A percentile compares a stretch with the other conserved stretches of the same genome.
Conservation (phyloP, 1,140 invertebrate species). For the Sycobia sp. region DNA sequence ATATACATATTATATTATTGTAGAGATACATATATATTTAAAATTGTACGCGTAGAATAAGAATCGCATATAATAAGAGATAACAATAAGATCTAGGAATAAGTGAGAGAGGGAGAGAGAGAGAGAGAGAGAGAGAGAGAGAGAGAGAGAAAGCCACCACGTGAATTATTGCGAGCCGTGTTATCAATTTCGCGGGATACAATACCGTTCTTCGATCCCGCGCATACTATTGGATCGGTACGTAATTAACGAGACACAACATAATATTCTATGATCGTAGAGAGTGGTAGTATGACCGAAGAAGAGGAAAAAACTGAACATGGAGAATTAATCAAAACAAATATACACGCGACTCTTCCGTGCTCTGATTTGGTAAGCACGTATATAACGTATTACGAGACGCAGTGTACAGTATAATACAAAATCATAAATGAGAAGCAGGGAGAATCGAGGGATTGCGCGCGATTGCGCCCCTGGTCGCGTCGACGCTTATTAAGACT, state of each 20-base stretch:
- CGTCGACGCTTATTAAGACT: constrained; percentile 24
- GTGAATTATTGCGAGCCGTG: too few relatives aligned
- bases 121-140: too few relatives aligned
- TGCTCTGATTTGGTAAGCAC: too few relatives aligned
- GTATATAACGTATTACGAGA: constrained; percentile 10
- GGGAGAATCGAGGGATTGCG: constrained; percentile 20
- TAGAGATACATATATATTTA: constrained; percentile 17
- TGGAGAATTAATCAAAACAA: background rate
- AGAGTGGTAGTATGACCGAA: too few relatives aligned
- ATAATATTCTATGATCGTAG: too few relatives aligned
- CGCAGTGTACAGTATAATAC: constrained; percentile 17
- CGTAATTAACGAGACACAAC: too few relatives aligned
- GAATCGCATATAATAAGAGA: background rate
- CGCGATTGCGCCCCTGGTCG: constrained; percentile 22
- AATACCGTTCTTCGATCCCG: too few relatives aligned
- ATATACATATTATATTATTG: too few relatives aligned
- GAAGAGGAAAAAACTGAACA: background rate
- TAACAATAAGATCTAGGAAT: background rate
- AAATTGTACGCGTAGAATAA: background rate
- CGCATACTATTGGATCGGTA: too few relatives aligned
- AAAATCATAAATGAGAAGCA: constrained; percentile 26
- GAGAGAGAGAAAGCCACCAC: too few relatives aligned
- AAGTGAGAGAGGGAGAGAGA: background rate
- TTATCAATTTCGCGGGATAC: too few relatives aligned
- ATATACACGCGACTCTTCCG: background rate